These are phyloP conservation scores for Ichneumon xanthorius DNA, from an alignment of 2,888 invertebrate species.

Conservation along the genomic window DNA sequence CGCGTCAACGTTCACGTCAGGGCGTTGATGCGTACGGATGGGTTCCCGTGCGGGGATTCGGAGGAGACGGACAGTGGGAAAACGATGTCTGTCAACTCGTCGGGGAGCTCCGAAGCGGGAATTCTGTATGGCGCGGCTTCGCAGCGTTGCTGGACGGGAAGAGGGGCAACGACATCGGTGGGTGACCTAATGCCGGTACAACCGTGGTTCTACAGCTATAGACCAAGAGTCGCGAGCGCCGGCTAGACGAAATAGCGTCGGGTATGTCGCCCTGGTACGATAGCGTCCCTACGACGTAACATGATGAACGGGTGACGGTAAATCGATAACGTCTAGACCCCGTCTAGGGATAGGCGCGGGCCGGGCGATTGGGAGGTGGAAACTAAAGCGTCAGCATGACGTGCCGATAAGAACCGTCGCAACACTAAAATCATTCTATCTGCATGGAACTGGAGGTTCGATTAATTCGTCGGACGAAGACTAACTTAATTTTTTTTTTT, in stretches of 20 bases:
- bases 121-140: not conserved
- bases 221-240: not conserved
- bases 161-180: not conserved
- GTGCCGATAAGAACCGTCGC: not conserved
- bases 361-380: constrained; percentile 32
- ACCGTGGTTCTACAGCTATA: constrained; percentile 8
- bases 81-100: not conserved
- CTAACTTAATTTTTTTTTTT: not conserved
- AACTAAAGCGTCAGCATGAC: not conserved
- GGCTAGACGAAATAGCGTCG: constrained; percentile 43
- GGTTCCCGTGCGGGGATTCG: not conserved
- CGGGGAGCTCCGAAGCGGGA: not conserved
- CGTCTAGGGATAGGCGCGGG: constrained; percentile 44
- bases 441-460: not conserved
- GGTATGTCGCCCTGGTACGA: constrained; percentile 81
- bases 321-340: constrained; percentile 79
- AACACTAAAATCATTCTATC: not conserved
- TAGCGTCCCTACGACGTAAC: constrained; percentile 83
- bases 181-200: not conserved
- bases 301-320: constrained; percentile 84
- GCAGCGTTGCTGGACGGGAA: not conserved
- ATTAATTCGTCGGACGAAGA: not conserved
- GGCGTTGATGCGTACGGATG: not conserved
- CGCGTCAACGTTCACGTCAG: constrained; percentile 69
- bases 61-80: not conserved